Evolutionary conservation across 2,113 vertebrate species (phyloP), one percentile per base, ranked within the genome.

Genomic region (Centropus bengalensis): DNA sequence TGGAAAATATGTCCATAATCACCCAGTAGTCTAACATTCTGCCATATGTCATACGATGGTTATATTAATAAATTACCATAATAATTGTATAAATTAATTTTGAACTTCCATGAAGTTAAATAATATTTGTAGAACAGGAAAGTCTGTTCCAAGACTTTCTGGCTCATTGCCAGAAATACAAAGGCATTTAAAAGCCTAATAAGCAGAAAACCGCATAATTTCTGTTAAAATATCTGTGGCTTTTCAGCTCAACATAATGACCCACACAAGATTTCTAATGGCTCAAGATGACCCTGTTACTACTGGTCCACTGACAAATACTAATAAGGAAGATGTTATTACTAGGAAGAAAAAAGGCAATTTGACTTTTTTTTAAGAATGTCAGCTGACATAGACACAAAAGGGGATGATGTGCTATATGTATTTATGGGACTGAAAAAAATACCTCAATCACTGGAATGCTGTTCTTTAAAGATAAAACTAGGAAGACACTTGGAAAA

Each of bases 21-120:
- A 60, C 30, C 15, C n/a, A 74, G 26, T 40, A 58, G 51, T 70
- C 40, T 60, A 88, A 40, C 14, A 49, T 78, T 51, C 32, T 82
- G 16, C 40, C 40, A 32, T 75, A 78, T 58, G n/a, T 45, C 47
- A 82, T 38, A 40, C 1, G 6, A 60, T 0, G 1, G 5, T 82
- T 89, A 27, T 55, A 69, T 69, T 58, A 87, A 82, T 59, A 91
- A 79, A 94, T 94, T 87, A 76, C 24, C 22, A 85, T 79, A 95
- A 58, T 69, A 92, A 76, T 64, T 66, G 15, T 47, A 69, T 51
- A 54, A 86, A 91, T 78, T 62, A 58, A 60, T 89, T 71, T 82
- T 64, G 76, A 0, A 1, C 15, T 82, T 93, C 62, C 24, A 66
- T 17, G 76, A 81, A 79, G 22, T 84, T 84, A 82, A 93, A 75